Evolutionary conservation across 2,113 vertebrate species (phyloP).

Genomic region (Heterocephalus glaber): DNA sequence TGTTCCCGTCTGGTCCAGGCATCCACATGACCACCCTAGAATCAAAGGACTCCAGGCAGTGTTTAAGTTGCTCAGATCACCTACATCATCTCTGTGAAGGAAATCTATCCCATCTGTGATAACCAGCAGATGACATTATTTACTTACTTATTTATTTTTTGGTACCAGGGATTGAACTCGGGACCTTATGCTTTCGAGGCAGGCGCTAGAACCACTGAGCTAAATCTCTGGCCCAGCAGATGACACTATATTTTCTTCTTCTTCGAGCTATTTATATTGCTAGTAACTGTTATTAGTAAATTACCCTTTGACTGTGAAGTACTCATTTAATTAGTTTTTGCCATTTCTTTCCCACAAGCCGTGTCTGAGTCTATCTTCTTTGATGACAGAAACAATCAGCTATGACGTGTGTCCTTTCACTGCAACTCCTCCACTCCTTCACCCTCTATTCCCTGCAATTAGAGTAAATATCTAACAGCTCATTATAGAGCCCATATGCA

Average conservation of each 20-base stretch:
- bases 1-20: neutral
- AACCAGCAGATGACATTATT: neutral
- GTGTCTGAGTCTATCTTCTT: neutral
- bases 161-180: too few species aligned
- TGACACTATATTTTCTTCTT: too few species aligned
- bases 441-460: neutral
- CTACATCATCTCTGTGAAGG: neutral
- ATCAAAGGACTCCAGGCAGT: neutral
- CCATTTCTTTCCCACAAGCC: neutral
- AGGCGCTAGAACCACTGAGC: too few species aligned
- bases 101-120: neutral
- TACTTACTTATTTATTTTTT: too few species aligned
- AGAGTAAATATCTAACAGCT: neutral
- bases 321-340: neutral
- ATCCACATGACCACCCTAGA: neutral
- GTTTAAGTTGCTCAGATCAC: neutral
- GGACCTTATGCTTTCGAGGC: too few species aligned
- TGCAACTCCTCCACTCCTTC: neutral
- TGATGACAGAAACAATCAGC: neutral
- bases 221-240: too few species aligned
- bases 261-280: conserved; percentile 18
- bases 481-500: neutral
- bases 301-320: neutral
- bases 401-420: neutral
- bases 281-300: neutral